Base-by-base conservation (phyloP, 2,113 vertebrate species). In the Centropus unirufus region DNA sequence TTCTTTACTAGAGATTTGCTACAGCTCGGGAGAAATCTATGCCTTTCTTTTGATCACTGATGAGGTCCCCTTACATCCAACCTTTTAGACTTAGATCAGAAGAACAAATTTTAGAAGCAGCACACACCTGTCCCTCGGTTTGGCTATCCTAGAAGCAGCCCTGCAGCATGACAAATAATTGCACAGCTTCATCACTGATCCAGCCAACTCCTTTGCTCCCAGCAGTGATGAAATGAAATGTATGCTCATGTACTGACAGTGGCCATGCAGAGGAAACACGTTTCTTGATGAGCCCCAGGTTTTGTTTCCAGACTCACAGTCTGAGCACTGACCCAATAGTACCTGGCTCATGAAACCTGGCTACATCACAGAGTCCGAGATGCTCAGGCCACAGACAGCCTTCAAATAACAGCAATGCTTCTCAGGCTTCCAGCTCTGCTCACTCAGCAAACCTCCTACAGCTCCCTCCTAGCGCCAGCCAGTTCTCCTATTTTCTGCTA, bases 201-300 rank as follows among this genome's bases (percentile, higher is more conserved):
- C 87, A 46, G 52, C 30, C 51, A 77, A 9, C 46, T 52, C n/a
- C 39, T 80, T 59, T 29, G 51, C 63, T 61, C 75, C 63, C 59
- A 89, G 72, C 19, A 80, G 36, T 0, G 5, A 47, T 2, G 32
- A 61, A 83, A 61, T 3, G 36, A 6, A 62, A n/a, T 9, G 39
- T 6, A 20, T 30, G 34, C 44, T 58, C 0, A 2, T 7, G 34
- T 10, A n/a, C 5, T 12, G 27, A 12, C 14, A 66, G 51, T 1
- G 4, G n/a, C 2, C 4, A 23, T 0, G 1, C 42, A 42, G 36
- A 40, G 34, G 21, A 54, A 69, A 69, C 6, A 2, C 0, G 1
- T 12, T 26, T 18, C 55, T 52, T 39, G 46, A 44, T 3, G 34
- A 89, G 67, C 47, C 73, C 69, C 63, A 58, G 73, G 70, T 67